Evolutionary conservation across 1,140 invertebrate species (phyloP).

Genomic region (Helicoverpa zea): DNA sequence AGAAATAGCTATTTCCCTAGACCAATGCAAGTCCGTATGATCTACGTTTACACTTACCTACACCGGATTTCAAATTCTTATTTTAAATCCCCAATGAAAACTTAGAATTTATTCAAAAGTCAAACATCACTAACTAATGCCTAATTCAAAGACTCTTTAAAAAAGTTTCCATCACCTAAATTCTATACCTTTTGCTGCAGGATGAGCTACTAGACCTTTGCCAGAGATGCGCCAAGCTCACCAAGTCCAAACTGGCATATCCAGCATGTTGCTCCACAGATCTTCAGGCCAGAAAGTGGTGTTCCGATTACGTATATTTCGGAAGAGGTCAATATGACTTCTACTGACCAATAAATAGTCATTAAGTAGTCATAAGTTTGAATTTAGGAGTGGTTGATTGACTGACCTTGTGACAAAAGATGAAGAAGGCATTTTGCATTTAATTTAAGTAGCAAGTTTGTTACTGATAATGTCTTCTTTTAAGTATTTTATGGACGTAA

Average conservation of each 20-base stretch:
- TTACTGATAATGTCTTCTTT: neutral
- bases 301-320: conserved; percentile 81
- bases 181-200: conserved; percentile 61
- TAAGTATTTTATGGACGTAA: conserved; percentile 1
- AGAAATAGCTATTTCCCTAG: too few relatives aligned
- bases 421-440: conserved; percentile 14
- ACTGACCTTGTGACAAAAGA: neutral
- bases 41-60: too few relatives aligned
- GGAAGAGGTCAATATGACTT: conserved; percentile 73
- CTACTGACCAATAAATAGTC: conserved; percentile 49
- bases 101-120: too few relatives aligned
- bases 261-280: conserved; percentile 79
- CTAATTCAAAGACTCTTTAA: too few relatives aligned
- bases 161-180: neutral
- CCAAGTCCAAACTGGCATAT: conserved; percentile 73
- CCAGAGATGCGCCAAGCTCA: conserved; percentile 80
- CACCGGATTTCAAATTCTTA: too few relatives aligned
- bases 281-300: conserved; percentile 77
- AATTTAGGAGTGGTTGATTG: neutral
- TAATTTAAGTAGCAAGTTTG: neutral
- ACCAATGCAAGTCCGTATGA: too few relatives aligned
- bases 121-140: too few relatives aligned
- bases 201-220: conserved; percentile 80
- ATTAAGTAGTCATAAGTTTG: neutral
- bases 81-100: too few relatives aligned